phyloP scores from a whole-genome alignment of 2,797 vertebrate genomes.

The Poeciliopsis turneri region DNA sequence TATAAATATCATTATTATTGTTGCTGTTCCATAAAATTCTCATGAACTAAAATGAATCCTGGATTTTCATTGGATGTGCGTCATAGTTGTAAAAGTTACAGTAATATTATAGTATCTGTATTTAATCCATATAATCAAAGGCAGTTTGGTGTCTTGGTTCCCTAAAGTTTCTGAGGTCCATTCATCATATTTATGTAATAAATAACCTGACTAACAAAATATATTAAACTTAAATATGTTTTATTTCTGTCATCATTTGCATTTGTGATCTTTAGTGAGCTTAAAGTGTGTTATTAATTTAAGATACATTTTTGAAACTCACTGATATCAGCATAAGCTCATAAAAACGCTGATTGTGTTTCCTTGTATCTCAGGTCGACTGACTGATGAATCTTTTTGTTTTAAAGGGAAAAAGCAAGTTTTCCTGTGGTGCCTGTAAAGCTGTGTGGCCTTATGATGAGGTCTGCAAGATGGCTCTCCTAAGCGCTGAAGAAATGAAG shows the following conservation, averaged over 20 bases:
- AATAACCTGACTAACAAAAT: neutral
- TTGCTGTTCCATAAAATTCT: neutral
- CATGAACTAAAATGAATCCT: neutral
- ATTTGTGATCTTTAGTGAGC: neutral
- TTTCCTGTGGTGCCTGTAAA: slow-evolving; percentile 65
- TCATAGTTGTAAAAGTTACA: neutral
- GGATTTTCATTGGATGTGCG: neutral
- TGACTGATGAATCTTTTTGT: neutral
- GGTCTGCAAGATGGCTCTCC: slow-evolving; percentile 70
- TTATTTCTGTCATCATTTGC: neutral
- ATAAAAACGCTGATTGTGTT: neutral
- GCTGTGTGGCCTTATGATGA: slow-evolving; percentile 65
- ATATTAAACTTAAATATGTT: neutral
- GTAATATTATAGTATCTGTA: neutral
- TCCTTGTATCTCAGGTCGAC: neutral
- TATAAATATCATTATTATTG: neutral
- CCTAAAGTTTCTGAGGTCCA: too few relatives aligned
- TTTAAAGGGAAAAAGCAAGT: slow-evolving; percentile 58
- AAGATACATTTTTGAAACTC: neutral
- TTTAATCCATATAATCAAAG: neutral
- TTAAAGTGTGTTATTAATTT: neutral
- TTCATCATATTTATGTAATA: too few relatives aligned
- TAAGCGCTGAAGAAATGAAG: slow-evolving; percentile 61
- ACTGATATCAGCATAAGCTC: neutral
- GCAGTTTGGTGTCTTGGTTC: neutral